Conservation (phyloP, 92 coral and sea anemone species). For the Micromussa lordhowensis region DNA sequence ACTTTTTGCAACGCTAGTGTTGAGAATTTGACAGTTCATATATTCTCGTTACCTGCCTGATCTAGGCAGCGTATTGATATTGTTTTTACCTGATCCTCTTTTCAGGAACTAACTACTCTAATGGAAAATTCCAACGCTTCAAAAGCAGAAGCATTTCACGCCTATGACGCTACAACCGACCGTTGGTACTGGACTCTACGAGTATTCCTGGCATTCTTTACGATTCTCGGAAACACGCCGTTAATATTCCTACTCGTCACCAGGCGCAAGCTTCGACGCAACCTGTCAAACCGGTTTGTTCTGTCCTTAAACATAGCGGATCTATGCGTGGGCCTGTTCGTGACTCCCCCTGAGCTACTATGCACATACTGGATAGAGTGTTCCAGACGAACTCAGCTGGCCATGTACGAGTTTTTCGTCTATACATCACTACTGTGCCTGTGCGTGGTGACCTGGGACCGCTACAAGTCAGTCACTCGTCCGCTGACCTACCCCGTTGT, state of each 20-base stretch:
- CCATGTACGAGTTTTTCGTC: slow-evolving; percentile 56
- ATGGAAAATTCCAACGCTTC: slow-evolving; percentile 10
- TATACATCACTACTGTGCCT: slow-evolving; percentile 45
- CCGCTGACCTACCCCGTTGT: slow-evolving; percentile 45
- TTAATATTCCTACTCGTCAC: slow-evolving; percentile 30
- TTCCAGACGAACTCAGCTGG: slow-evolving; percentile 26
- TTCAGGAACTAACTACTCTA: neutral
- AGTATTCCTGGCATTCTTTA: slow-evolving; percentile 30
- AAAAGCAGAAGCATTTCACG: slow-evolving; percentile 10
- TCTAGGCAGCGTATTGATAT: neutral
- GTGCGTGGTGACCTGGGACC: slow-evolving; percentile 50
- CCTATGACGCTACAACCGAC: neutral
- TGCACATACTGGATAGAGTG: slow-evolving; percentile 35
- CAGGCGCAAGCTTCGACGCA: slow-evolving; percentile 42
- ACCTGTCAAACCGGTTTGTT: slow-evolving; percentile 50
- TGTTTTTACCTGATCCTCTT: neutral
- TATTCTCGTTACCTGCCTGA: neutral
- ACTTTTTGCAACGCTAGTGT: neutral
- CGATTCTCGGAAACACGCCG: slow-evolving; percentile 39
- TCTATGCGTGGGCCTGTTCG: slow-evolving; percentile 45
- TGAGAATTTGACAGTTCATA: neutral
- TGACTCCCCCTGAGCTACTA: slow-evolving; percentile 37
- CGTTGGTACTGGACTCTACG: slow-evolving; percentile 54
- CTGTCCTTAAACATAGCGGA: slow-evolving; percentile 43
- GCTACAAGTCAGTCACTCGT: slow-evolving; percentile 43